Conservation (phyloP, 2,113 vertebrate genomes). For the Pseudonaja textilis region DNA sequence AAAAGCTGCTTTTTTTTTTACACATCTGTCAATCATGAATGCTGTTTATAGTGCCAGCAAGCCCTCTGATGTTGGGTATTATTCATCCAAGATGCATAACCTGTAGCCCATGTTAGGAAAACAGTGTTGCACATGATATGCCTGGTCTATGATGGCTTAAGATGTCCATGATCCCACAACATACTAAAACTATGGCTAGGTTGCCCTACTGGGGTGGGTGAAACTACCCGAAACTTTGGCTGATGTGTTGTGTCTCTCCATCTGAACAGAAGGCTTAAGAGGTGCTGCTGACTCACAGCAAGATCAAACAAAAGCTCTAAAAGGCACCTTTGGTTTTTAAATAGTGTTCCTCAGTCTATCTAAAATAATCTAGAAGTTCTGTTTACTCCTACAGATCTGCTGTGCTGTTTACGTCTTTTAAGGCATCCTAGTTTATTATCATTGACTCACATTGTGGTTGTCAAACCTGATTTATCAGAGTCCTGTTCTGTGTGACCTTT, state of each 20-base stretch:
- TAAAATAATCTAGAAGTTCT: slow-evolving; percentile 9
- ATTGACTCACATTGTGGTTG: slow-evolving; percentile 46
- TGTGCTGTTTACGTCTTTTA: slow-evolving; percentile 59
- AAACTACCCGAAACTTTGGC: neutral
- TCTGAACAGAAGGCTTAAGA: too few relatives aligned
- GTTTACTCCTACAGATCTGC: slow-evolving; percentile 15
- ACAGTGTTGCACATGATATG: neutral
- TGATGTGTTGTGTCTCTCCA: neutral
- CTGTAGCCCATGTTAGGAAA: neutral
- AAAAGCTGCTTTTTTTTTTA: neutral
- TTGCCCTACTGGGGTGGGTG: neutral
- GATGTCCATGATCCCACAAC: neutral
- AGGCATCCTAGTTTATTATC: slow-evolving; percentile 63
- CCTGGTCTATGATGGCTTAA: neutral
- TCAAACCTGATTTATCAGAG: slow-evolving; percentile 68
- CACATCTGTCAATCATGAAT: neutral
- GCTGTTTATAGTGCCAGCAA: neutral
- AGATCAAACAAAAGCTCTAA: neutral
- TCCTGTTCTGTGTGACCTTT: slow-evolving; percentile 65
- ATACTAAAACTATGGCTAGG: neutral
- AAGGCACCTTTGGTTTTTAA: neutral
- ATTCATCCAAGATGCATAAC: neutral
- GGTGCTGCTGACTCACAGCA: too few relatives aligned
- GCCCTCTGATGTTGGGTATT: neutral
- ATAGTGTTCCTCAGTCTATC: neutral